These are phyloP conservation scores for Tyrannus savana DNA, from an alignment of 2,113 vertebrate species.

Conservation along the genomic window DNA sequence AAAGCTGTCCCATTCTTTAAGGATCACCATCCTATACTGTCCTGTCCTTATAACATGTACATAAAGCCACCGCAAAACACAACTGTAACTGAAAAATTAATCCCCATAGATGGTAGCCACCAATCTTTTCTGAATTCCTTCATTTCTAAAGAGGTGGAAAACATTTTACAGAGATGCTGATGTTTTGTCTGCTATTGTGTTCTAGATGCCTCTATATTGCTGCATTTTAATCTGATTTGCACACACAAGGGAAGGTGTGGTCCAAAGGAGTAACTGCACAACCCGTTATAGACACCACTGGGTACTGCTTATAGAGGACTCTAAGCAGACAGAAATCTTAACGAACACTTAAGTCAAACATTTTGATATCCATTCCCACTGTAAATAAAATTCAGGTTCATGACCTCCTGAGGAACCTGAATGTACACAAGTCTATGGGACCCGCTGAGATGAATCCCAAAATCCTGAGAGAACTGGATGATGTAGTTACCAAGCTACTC, in stretches of 20 bases:
- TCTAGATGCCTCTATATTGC: neutral
- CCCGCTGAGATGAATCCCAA: neutral
- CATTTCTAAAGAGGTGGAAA: neutral
- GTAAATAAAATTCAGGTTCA: neutral
- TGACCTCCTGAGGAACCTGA: neutral
- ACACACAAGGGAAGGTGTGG: fast-evolving
- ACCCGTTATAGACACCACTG: neutral
- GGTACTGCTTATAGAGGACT: neutral
- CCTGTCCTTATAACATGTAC: neutral
- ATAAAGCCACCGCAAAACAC: neutral
- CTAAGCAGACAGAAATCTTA: neutral
- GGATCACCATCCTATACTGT: neutral
- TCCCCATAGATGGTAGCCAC: neutral
- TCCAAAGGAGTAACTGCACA: neutral
- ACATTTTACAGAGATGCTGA: neutral
- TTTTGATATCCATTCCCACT: neutral
- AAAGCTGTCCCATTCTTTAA: neutral
- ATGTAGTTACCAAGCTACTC: neutral
- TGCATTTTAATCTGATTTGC: neutral
- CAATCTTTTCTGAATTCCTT: neutral
- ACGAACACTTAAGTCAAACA: neutral
- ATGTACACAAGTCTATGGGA: neutral
- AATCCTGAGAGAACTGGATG: neutral
- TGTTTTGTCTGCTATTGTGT: neutral
- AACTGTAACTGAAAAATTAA: neutral